Evolutionary conservation across 2,888 invertebrate species (phyloP), one percentile per base, ranked within the genome.

Genomic region (Tetropium fuscum): DNA sequence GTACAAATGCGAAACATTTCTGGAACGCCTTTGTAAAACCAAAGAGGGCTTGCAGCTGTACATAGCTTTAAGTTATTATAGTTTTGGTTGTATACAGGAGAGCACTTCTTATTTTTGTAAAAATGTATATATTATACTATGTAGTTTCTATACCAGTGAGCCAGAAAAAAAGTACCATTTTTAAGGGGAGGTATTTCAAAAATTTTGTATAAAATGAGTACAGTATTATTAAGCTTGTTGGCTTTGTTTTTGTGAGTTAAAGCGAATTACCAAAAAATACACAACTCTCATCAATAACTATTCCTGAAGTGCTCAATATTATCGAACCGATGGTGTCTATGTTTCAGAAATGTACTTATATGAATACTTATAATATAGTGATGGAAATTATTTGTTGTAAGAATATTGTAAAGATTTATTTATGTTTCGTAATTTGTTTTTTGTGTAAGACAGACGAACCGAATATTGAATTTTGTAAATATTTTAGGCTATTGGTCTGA

Each of bases 11-110:
- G 7, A 8, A 25, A 19, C 8, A 18, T 47, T 27, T 25, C 16
- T 19, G 18, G 47, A 36, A 18, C 15, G 20, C 56, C 54, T 64
- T 58, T 58, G 58, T 53, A 55, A 53, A 57, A 80, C 80, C 81
- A 80, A 81, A 81, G 80, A 80, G 77, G 75, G 79, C 79, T 76
- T 77, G 72, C 68, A 68, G 78, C 79, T 81, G 80, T 81, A 80
- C 77, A 77, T 79, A 75, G 80, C 80, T 80, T 80, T 81, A 79
- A 81, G 68, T 80, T 80, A 81, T 80, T 79, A 53, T 44, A 22
- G 48, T 48, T 53, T 48, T 53, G 49, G 65, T 55, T 65, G 54
- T 57, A 73, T 75, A 74, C 74, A 76, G 68, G 64, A 66, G 64
- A 57, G 70, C 72, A 58, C 67, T 73, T 70, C 69, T 55, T 68